Conservation (phyloP, 2,797 vertebrate genomes). For the Sebastes cheni region DNA sequence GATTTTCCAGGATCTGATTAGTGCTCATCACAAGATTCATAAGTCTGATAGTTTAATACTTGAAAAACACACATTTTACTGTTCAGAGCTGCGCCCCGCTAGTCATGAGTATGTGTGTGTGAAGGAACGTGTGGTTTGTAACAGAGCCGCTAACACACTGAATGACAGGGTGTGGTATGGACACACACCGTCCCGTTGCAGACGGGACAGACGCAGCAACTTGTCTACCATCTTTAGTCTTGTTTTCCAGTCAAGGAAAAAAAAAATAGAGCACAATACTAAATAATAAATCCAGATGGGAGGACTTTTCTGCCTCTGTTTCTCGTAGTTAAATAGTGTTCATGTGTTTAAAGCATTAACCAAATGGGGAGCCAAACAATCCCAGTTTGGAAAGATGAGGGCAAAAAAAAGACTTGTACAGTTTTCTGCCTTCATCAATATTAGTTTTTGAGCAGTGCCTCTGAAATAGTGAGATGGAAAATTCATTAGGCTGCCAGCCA, state of each 20-base stretch:
- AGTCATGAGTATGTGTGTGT: constrained; percentile 35
- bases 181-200: constrained; percentile 25
- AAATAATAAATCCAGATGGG: constrained; percentile 14
- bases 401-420: neutral
- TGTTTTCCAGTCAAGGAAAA: neutral
- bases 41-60: neutral
- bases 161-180: constrained; percentile 70
- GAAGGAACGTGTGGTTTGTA: constrained; percentile 35
- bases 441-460: constrained; percentile 48
- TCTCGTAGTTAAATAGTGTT: neutral
- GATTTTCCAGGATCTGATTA: neutral
- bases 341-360: constrained; percentile 44
- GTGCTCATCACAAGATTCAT: constrained; percentile 9
- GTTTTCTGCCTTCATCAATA: constrained; percentile 49
- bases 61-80: constrained; percentile 1
- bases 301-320: neutral
- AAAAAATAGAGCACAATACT: neutral
- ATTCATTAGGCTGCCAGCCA: constrained; percentile 63
- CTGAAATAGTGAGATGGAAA: constrained; percentile 58
- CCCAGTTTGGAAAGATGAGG: neutral
- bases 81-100: neutral
- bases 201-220: constrained; percentile 16
- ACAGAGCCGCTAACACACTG: constrained; percentile 52
- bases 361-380: constrained; percentile 37
- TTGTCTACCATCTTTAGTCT: constrained; percentile 29